Base-by-base conservation (phyloP, 2,797 vertebrate species). In the Apogon talboti region DNA sequence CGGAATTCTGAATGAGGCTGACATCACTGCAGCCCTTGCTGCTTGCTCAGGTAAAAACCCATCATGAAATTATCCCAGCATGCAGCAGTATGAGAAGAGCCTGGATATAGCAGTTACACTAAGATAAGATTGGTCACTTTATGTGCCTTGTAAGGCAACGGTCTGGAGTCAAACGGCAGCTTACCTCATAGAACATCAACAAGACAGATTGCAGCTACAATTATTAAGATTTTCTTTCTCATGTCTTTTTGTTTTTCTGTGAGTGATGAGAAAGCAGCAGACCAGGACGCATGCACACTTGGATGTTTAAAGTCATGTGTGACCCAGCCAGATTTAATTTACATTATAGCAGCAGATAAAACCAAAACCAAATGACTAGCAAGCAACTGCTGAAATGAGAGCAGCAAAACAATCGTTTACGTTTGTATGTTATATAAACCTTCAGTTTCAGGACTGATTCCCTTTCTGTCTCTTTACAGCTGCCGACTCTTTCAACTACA, bases 1-100 rank as follows among this genome's bases (percentile, higher is more conserved):
- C 38, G 91, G 88, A 70, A 58, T 94, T 74, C 88, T 96, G 86
- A 91, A 1, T 0, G 92, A 93, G 0, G 93, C 90, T 89, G 92
- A 96, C 87, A 94, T 96, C 87, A 83, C 92, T 89, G 92, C 94
- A 92, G 95, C 94, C 80, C 92, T 96, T 42, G 91, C 92, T 40
- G 91, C 86, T 49, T 95, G 93, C 80, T 41, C 93, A 94, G 93
- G 94, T 96, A 95, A 84, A 35, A 74, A n/a, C 61, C 19, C 40
- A 3, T 12, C 15, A 15, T 10, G 12, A 37, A 19, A 35, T 38
- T 11, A 11, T 49, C 33, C 12, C 41, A 19, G 38, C 38, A 52
- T 55, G 11, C 13, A 18, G n/a, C 33, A 15, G n/a, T 35, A n/a
- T 7, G 6, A 33, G 11, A 30, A 61, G 13, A 64, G n/a, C 16